phyloP scores from a whole-genome alignment of 2,888 invertebrate genomes.

The Ectemnius continuus region DNA sequence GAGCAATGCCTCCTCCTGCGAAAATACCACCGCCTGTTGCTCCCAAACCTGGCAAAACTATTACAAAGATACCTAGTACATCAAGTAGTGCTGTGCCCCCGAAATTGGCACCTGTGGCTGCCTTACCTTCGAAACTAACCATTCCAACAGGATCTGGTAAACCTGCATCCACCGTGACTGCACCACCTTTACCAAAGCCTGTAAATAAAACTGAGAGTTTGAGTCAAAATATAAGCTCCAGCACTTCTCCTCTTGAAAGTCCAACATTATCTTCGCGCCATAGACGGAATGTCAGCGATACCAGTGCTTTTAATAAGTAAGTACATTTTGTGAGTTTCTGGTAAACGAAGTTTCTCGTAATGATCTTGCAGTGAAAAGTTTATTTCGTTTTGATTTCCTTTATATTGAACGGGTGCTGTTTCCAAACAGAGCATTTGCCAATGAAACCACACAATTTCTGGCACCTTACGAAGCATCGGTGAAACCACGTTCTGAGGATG shows the following conservation, averaged over 20 bases:
- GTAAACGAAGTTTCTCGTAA: too few relatives aligned
- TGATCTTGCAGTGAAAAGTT: neutral
- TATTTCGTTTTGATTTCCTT: neutral
- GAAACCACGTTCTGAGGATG: slow-evolving; percentile 77
- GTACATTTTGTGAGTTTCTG: slow-evolving; percentile 56
- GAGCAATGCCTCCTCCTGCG: slow-evolving; percentile 70
- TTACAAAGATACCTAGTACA: slow-evolving; percentile 69
- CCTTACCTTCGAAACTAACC: slow-evolving; percentile 63
- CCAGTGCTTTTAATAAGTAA: slow-evolving; percentile 89
- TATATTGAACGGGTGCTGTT: neutral
- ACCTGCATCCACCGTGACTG: slow-evolving; percentile 57
- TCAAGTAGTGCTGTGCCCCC: slow-evolving; percentile 68
- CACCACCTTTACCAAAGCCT: slow-evolving; percentile 70
- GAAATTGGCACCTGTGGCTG: slow-evolving; percentile 69
- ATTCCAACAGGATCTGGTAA: slow-evolving; percentile 61
- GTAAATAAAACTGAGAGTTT: slow-evolving; percentile 74
- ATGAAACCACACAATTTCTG: slow-evolving; percentile 86
- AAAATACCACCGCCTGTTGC: slow-evolving; percentile 75
- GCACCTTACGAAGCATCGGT: slow-evolving; percentile 86
- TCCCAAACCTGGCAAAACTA: slow-evolving; percentile 70
- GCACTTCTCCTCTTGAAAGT: slow-evolving; percentile 74
- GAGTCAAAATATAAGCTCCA: slow-evolving; percentile 75
- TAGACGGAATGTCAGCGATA: slow-evolving; percentile 90
- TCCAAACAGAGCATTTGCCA: slow-evolving; percentile 84
- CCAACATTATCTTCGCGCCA: slow-evolving; percentile 80